Evolutionary conservation across 2,113 vertebrate genomes (phyloP), one percentile per base, ranked within the genome.

Genomic region (Otus sunia): DNA sequence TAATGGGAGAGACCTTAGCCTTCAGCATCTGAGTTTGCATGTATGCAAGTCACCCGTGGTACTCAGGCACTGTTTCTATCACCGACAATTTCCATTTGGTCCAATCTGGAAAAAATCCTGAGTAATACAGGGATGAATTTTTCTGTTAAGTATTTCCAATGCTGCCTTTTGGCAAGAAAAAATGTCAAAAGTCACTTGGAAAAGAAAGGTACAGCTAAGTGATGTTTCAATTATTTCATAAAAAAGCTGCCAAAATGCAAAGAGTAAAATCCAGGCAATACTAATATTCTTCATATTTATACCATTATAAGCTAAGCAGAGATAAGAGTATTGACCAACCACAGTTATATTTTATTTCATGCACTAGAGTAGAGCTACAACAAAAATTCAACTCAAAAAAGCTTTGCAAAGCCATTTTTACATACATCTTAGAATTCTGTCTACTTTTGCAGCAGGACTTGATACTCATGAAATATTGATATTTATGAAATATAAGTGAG

Each of bases 121-220:
- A 97, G 94, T 96, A 97, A 97, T 72, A 93, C n/a, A 32, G 90
- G 72, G 77, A 72, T 89, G 91, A 97, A 90, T 93, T 77, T 94
- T 95, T 95, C 95, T 95, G 69, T 96, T 95, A 96, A 97, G 27
- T 95, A 84, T 98, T 98, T 98, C 97, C 98, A 98, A 77, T 2
- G 10, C 63, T 95, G 52, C n/a, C 59, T 85, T 90, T 95, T 73
- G 78, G 92, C 94, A 96, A 93, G 84, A 92, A 92, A 95, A 85
- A 96, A 93, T 71, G 78, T 92, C 87, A 93, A 17, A 96, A 95
- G 91, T 76, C 92, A 94, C 79, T 97, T 96, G 95, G 97, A 97
- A 97, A 97, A 89, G 59, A 90, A 84, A 96, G 93, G 76, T 53
- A 81, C 50, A 90, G 81, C 86, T 82, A 84, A 55, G 75, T 84